Evolutionary conservation across 2,888 invertebrate species (phyloP).

Genomic region (Mimas tiliae): DNA sequence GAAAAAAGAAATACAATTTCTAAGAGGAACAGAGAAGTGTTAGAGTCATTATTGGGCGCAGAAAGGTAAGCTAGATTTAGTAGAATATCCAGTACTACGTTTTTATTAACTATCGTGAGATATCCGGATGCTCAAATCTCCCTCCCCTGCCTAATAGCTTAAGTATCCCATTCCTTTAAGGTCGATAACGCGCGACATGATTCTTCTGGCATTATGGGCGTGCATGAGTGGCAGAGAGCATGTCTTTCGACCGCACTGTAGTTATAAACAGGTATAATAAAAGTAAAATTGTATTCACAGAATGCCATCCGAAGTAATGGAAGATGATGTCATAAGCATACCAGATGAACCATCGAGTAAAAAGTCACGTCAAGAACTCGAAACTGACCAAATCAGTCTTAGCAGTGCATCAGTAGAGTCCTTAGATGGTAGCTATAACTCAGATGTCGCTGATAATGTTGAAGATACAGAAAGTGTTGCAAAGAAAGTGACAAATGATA

Average conservation of each 20-base stretch:
- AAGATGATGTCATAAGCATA: slow-evolving; percentile 54
- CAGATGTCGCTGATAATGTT: slow-evolving; percentile 45
- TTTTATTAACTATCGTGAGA: too few relatives aligned
- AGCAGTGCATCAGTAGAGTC: slow-evolving; percentile 66
- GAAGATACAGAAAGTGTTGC: slow-evolving; percentile 24
- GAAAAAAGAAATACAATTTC: slow-evolving; percentile 60
- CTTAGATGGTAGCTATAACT: slow-evolving; percentile 59
- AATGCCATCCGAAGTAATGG: slow-evolving; percentile 43
- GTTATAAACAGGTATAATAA: neutral
- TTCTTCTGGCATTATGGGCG: too few relatives aligned
- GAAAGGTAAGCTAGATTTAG: slow-evolving; percentile 53
- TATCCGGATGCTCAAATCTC: too few relatives aligned
- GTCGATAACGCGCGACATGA: too few relatives aligned
- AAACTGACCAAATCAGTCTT: slow-evolving; percentile 63
- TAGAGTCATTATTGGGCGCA: slow-evolving; percentile 60
- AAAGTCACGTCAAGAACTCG: slow-evolving; percentile 52
- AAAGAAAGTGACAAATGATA: slow-evolving; percentile 35
- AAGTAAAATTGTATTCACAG: slow-evolving; percentile 46
- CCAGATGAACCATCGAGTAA: slow-evolving; percentile 63
- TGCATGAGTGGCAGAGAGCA: too few relatives aligned
- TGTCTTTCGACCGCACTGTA: too few relatives aligned
- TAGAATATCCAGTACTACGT: too few relatives aligned
- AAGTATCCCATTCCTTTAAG: too few relatives aligned
- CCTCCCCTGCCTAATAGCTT: too few relatives aligned
- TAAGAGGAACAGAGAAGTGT: slow-evolving; percentile 61